Base-by-base conservation (phyloP, 2,888 invertebrate genomes). In the Melikaiella ostensackeni region DNA sequence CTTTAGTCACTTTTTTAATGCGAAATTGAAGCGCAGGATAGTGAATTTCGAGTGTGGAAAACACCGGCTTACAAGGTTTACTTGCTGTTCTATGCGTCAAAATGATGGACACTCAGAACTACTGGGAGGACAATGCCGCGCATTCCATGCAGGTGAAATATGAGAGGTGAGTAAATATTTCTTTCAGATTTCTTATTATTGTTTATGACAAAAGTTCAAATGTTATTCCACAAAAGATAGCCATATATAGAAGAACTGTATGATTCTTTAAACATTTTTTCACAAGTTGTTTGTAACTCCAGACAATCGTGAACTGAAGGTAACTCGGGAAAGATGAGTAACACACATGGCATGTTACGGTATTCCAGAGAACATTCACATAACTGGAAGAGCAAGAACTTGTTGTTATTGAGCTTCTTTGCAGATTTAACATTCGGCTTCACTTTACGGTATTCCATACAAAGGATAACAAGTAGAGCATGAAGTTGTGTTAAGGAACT, bases 71-170 rank as follows among this genome's bases (percentile, higher is more conserved):
- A 8, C 27, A 6, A 57, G 33, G 64, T 38, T 33, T 27, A 8
- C 6, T 21, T 24, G 19, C 27, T 75, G 74, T 88, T 90, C 88
- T 90, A 90, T 90, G 91, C 87, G 82, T 82, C 87, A 89, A 86
- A 83, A 91, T 91, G 90, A 91, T 91, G 91, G 91, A 91, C 85
- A 92, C 92, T 81, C 93, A 93, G 86, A 91, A 91, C 84, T 93
- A 92, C 86, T 93, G 93, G 93, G 93, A 93, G 87, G 93, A 93
- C 83, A 93, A 90, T 87, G 91, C 92, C 78, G 91, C 91, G 87
- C 90, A 92, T 91, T 87, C 93, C 87, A 90, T 91, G 91, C 92
- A 92, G 86, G 92, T 93, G 64, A 93, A 93, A 87, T 93, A 92
- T 86, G 93, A 93, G 87, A 93, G 93, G 93, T 93, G 88, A 91